These are phyloP conservation scores for Oreochromis mossambicus DNA, from an alignment of 2,797 vertebrate species.

Conservation along the genomic window DNA sequence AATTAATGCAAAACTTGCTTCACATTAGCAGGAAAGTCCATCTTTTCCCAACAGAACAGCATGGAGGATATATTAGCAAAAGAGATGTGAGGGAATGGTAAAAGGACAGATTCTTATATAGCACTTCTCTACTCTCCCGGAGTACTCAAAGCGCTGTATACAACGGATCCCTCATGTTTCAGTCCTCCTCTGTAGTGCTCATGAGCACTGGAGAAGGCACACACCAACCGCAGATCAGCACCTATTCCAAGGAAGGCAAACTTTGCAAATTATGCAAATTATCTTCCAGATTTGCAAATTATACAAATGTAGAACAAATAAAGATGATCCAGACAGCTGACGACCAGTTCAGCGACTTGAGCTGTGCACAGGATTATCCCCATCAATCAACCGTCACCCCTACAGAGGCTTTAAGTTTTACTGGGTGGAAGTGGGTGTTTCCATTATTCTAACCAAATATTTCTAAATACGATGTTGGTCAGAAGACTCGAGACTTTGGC, in stretches of 20 bases:
- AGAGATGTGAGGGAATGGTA: conserved; percentile 4
- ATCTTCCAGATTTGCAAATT: not conserved
- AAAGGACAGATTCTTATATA: no score
- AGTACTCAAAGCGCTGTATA: no score
- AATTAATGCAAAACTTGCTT: not conserved
- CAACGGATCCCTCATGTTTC: not conserved
- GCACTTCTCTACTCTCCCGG: no score
- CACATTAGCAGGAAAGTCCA: not conserved
- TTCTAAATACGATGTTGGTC: not conserved
- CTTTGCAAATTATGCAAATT: not conserved
- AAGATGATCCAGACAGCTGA: not conserved
- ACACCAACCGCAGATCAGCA: not conserved
- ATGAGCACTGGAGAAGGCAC: not conserved
- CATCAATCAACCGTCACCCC: not conserved
- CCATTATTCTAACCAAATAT: not conserved
- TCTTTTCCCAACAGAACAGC: conserved; percentile 1
- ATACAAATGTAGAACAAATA: not conserved
- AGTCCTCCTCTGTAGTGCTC: not conserved
- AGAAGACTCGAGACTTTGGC: not conserved
- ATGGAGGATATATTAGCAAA: conserved; percentile 41
- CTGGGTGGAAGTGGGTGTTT: not conserved
- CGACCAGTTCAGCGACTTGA: not conserved
- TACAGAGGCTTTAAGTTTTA: not conserved
- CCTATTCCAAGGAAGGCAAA: not conserved
- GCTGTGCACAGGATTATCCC: not conserved